Base-by-base conservation (phyloP, 1,140 invertebrate species). In the Drosophila willistoni region DNA sequence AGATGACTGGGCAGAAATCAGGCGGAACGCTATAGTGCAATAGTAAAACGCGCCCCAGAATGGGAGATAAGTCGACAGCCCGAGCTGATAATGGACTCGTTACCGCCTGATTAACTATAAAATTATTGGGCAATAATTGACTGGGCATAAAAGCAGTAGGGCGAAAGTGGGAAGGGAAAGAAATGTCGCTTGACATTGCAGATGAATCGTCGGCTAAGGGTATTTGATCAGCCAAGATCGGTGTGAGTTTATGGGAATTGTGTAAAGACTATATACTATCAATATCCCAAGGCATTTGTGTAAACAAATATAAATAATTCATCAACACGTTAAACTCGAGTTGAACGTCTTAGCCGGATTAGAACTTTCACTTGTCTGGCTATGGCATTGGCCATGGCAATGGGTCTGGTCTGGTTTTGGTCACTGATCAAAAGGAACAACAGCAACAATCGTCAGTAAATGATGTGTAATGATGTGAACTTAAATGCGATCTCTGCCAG, bases 321-420 rank as follows among this genome's bases (percentile, higher is more conserved):
- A 70, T 62, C 62, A 57, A 42, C 62, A 60, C 51, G 34, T 51
- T 59, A 72, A 64, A 55, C 56, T 33, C 64, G 60, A 74, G 51
- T 79, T 71, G 56, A 78, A 64, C 39, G 61, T 67, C 57, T 72
- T 54, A 79, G 83, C 68, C 83, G 79, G 79, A 86, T 83, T 87
- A 86, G 82, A 86, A 86, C 82, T 86, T 86, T 86, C 82, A 87
- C 82, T 83, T 85, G 67, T 64, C 41, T 42, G 34, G 36, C 9
- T 14, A 17, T 44, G 13, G 42, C 29, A 56, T 41, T 73, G 68
- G 44, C 7, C 19, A 19, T 17, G 68, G 44, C 7, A 3, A 19
- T 17, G 9, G 7, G 14, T 51, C 17, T 51, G 44, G 17, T 22
- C 44, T n/a, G n/a, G n/a, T n/a, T n/a, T n/a, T n/a, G n/a, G n/a